Conservation (phyloP, 2,113 vertebrate species). For the Oncorhynchus mykiss region DNA sequence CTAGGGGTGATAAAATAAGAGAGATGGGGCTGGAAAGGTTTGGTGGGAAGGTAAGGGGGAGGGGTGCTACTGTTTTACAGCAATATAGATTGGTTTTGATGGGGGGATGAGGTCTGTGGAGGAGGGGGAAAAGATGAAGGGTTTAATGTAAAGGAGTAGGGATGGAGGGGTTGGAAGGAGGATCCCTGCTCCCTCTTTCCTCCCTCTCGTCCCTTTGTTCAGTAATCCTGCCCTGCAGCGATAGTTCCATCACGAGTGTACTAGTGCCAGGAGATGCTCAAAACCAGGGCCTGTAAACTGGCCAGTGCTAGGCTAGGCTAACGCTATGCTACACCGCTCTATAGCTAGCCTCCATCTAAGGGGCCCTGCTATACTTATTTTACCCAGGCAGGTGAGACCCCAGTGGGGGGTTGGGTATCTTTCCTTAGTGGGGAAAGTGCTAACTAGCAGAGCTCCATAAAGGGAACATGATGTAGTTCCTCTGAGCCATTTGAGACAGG, state of each 20-base stretch:
- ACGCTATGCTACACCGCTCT: slow-evolving; percentile 42
- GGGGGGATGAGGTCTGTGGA: slow-evolving; percentile 11
- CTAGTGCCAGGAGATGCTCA: slow-evolving; percentile 50
- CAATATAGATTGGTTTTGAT: not conserved
- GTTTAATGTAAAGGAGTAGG: slow-evolving; percentile 23
- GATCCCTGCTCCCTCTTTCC: slow-evolving; percentile 31
- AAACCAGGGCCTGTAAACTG: slow-evolving; percentile 29
- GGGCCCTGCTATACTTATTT: slow-evolving; percentile 50
- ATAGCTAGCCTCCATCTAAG: slow-evolving; percentile 58
- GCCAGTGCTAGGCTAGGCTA: slow-evolving; percentile 33
- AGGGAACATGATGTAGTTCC: not conserved
- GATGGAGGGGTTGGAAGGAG: slow-evolving; percentile 39
- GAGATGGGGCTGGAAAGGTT: slow-evolving; percentile 1
- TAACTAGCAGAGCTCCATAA: not conserved
- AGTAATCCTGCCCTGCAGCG: slow-evolving; percentile 62
- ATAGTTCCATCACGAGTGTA: slow-evolving; percentile 22
- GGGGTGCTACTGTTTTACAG: not conserved
- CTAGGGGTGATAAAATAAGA: not conserved
- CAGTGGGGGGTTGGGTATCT: slow-evolving; percentile 43
- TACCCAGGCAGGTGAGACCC: slow-evolving; percentile 46
- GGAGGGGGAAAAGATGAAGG: not conserved
- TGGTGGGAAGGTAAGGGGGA: not conserved
- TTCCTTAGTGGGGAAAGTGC: slow-evolving; percentile 30
- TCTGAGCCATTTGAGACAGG: not conserved
- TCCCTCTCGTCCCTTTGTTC: slow-evolving; percentile 64